Base-by-base conservation (phyloP, 2,113 vertebrate species). In the Desmodus rotundus region DNA sequence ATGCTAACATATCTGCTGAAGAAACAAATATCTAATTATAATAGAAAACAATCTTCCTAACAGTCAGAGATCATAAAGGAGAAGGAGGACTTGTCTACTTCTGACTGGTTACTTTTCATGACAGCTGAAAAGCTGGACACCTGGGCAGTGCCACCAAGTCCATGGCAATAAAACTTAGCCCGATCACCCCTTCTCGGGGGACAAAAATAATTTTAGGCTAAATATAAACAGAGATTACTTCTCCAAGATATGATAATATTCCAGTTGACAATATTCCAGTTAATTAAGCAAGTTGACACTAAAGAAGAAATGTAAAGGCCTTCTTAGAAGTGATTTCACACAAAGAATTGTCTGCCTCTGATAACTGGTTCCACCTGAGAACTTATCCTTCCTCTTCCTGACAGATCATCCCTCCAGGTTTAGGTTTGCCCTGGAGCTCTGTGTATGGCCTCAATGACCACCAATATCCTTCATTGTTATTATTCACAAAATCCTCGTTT, bases 111-210 rank as follows among this genome's bases (percentile, higher is more conserved):
- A 52, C 4, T 68, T 87, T 87, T 87, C 11, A 17, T 0, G 13
- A 17, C 28, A 56, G 4, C 47, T 9, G 41, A 82, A 67, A 82
- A 88, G 4, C 47, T 68, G 20, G 31, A 67, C 16, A 54, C 38
- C 9, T 33, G 16, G n/a, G 17, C 38, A 9, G 3, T 41, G 38
- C 11, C 19, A 36, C 36, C 43, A 43, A 70, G 22, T 5, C 41
- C 50, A 36, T 1, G 17, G 6, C 33, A 61, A 4, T 31, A 3
- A 14, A 73, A 17, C 19, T 31, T 14, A 77, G 1, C 12, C 14
- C 11, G 11, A 28, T 7, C 14, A 14, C 0, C 15, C 3, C 5
- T 77, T 47, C 84, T 14, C 10, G 38, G 68, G 17, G 1, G 1
- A 56, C 8, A 70, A 54, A 65, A 47, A 24, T 12, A 17, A 0